Conservation (phyloP, 2,888 invertebrate species). For the Nomada goodeniana region DNA sequence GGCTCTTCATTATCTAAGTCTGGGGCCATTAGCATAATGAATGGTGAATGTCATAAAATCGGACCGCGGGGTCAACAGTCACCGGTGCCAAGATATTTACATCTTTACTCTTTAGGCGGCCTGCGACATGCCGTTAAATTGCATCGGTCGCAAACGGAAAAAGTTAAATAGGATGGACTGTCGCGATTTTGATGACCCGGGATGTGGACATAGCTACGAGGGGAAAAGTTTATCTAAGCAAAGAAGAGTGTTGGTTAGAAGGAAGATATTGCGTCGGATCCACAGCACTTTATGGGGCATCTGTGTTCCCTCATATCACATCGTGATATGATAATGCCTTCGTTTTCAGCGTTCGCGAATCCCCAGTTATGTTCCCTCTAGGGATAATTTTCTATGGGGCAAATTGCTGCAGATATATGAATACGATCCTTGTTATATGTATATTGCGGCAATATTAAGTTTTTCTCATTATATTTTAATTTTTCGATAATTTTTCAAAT, state of each 20-base stretch:
- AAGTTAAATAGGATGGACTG: conserved; percentile 19
- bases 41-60: conserved; percentile 55
- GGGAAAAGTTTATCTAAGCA: conserved; percentile 49
- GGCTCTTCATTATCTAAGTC: conserved; percentile 54
- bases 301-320: background rate
- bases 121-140: conserved; percentile 37
- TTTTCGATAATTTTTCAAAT: too few species aligned
- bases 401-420: too few species aligned
- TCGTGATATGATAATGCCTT: background rate
- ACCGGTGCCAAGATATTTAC: conserved; percentile 30
- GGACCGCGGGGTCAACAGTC: conserved; percentile 51
- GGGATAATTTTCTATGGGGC: too few species aligned
- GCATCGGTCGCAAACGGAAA: conserved; percentile 27
- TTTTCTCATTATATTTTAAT: too few species aligned
- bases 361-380: background rate
- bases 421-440: too few species aligned
- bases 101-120: conserved; percentile 38
- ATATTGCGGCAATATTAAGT: too few species aligned
- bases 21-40: conserved; percentile 50
- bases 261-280: conserved; percentile 21
- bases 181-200: conserved; percentile 29
- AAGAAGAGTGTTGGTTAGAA: background rate
- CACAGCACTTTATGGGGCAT: conserved; percentile 7
- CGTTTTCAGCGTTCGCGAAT: too few species aligned
- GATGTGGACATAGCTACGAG: conserved; percentile 35